Base-by-base conservation (phyloP, 2,888 invertebrate species). In the Caenorhabditis sulstoni region DNA sequence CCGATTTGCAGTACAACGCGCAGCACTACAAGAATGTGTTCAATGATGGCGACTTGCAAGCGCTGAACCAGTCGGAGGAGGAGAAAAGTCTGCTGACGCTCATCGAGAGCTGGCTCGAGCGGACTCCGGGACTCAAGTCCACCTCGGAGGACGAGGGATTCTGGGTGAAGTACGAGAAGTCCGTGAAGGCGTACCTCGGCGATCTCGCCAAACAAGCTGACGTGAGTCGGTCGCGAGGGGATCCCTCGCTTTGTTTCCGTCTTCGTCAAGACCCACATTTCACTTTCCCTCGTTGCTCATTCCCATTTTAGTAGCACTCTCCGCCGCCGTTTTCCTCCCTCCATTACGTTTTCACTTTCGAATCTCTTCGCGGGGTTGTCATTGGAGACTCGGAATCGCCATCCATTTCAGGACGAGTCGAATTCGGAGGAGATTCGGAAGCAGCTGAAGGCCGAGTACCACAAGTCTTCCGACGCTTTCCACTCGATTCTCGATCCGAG, bases 101-200 rank as follows among this genome's bases (percentile, higher is more conserved):
- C 29, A 94, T 99, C 23, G 94, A 87, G 79, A 85, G 79, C 50
- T 87, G 87, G 87, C 91, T 98, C 79, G 96, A 96, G 87, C 92
- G 97, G 52, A 97, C 97, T 0, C 98, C 98, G 0, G 97, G 97
- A 0, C 92, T 97, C 22, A 95, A 95, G 90, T 53, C 70, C 14
- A 75, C 76, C 20, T 71, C 70, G 3, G 71, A 77, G 22, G 68
- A 78, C 16, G 97, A 96, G 90, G 94, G 96, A 91, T 98, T 98
- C 92, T 97, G 97, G 97, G 94, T 94, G 37, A 95, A 96, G 89
- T 98, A 96, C 91, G 93, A 94, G 86, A 91, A 82, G 39, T 90
- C 92, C 1, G 92, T 92, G 0, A 86, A 88, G 23, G 92, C 92
- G 29, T 94, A 95, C 92, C 92, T 97, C 41, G 92, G 90, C 12